Percentiles rank a stretch among this genome's conserved stretches.
phyloP scores from a whole-genome alignment of 2,888 invertebrate genomes.

The Eristalis arbustorum region DNA sequence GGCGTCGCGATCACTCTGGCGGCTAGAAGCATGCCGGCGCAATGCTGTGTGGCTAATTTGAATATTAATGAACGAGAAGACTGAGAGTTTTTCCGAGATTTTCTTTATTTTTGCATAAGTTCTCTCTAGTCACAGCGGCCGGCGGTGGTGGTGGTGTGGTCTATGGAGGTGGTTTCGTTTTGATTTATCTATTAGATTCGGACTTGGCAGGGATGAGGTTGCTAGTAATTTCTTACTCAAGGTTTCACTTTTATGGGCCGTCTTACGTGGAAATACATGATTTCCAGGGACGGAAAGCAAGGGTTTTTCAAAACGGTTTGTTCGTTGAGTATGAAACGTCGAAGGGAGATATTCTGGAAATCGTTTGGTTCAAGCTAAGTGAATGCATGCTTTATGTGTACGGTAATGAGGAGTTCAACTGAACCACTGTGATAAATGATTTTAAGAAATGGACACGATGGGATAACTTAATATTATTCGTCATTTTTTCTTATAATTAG shows the following conservation, averaged over 20 bases:
- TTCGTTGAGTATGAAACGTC: too few species aligned
- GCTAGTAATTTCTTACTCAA: not conserved
- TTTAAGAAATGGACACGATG: too few species aligned
- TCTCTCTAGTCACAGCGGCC: conserved; percentile 9
- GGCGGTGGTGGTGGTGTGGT: not conserved
- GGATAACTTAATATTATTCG: too few species aligned
- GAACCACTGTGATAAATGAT: too few species aligned
- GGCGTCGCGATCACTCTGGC: not conserved
- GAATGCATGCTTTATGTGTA: too few species aligned
- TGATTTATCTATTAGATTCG: conserved; percentile 15
- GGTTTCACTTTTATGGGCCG: not conserved
- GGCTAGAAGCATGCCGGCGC: not conserved
- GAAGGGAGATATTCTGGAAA: too few species aligned
- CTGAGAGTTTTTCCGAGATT: conserved; percentile 4
- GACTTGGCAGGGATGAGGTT: not conserved
- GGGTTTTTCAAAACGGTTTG: too few species aligned
- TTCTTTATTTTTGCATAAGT: conserved; percentile 4
- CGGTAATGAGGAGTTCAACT: too few species aligned
- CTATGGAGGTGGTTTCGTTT: not conserved
- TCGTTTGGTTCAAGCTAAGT: too few species aligned
- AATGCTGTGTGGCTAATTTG: conserved; percentile 28
- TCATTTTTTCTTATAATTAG: too few species aligned
- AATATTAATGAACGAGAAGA: conserved; percentile 23
- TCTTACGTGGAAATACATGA: not conserved
- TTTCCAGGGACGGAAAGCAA: not conserved